These are phyloP conservation scores for Catocala nupta DNA, from an alignment of 2,888 invertebrate species.

Conservation along the genomic window DNA sequence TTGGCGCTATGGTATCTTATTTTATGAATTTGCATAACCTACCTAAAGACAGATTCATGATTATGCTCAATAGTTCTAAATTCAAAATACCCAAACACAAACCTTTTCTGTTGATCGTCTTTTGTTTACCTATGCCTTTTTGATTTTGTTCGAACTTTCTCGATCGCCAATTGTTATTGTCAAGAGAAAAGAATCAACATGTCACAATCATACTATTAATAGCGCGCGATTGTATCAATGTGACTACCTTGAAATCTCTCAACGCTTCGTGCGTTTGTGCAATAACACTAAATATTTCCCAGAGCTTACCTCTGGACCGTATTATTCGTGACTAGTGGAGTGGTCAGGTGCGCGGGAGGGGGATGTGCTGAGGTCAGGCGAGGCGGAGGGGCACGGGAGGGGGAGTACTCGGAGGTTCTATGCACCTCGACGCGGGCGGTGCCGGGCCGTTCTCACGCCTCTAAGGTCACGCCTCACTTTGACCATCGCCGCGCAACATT, in stretches of 20 bases:
- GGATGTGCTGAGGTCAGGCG: constrained; percentile 57
- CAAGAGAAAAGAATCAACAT: no score
- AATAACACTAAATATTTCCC: constrained; percentile 41
- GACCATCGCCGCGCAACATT: constrained; percentile 77
- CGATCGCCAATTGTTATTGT: no score
- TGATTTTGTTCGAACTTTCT: no score
- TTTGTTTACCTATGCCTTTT: no score
- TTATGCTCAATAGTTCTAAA: no score
- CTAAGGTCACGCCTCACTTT: constrained; percentile 84
- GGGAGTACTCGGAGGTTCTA: constrained; percentile 37
- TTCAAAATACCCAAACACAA: no score
- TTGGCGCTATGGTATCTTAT: no score
- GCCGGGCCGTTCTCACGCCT: constrained; percentile 80
- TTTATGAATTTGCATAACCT: no score
- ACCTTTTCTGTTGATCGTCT: no score
- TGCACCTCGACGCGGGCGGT: constrained; percentile 66
- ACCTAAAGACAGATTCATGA: no score
- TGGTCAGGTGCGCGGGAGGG: constrained; percentile 50
- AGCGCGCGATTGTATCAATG: constrained; percentile 15
- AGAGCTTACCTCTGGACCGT: constrained; percentile 41
- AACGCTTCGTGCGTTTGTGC: constrained; percentile 33
- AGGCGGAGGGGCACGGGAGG: constrained; percentile 48
- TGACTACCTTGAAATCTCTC: constrained; percentile 29
- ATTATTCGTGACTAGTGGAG: constrained; percentile 53
- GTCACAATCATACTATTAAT: constrained; percentile 5